Evolutionary conservation across 2,888 invertebrate genomes (phyloP), one percentile per base, ranked within the genome.

Genomic region (Crepidodera aurea): DNA sequence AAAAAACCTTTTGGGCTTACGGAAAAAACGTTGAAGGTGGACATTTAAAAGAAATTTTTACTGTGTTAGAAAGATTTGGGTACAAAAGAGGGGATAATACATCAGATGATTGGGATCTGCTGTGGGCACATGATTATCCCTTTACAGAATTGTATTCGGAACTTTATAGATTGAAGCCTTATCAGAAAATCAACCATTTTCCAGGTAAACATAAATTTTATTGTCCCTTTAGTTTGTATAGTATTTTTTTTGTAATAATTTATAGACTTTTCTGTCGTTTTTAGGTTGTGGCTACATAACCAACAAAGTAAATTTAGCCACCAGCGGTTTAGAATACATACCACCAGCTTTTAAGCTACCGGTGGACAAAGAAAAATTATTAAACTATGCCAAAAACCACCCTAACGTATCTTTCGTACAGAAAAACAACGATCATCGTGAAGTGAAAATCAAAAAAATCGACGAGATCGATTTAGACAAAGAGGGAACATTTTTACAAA

Each of bases 121-220:
- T 98, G 7, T 98, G 98, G 98, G 90, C 96, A 0, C 95, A 97
- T 78, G 94, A 95, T 73, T 97, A 94, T 78, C 97, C 97, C 0
- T 97, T 96, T 74, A 79, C 84, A 55, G 79, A 77, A 0, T 77
- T 92, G 7, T 83, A 84, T 54, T 69, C 80, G 2, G 75, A 80
- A 42, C 74, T 92, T 27, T 84, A 83, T 60, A 84, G 84, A 64
- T 79, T 96, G 7, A 85, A 87, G 69, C 81, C 87, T 0, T 83
- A 91, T 77, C 95, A 96, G 78, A 88, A 84, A 78, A 90, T 98
- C 0, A 98, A 98, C 77, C 96, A 98, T 77, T 91, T 96, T 72
- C 98, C 98, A 0, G 98, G 97, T 0, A 48, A 46, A 16, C n/a
- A 15, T 42, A 7, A n/a, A n/a, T n/a, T n/a, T n/a, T n/a, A n/a